Conservation (phyloP, 1,140 invertebrate species). For the Rhyzopertha dominica region DNA sequence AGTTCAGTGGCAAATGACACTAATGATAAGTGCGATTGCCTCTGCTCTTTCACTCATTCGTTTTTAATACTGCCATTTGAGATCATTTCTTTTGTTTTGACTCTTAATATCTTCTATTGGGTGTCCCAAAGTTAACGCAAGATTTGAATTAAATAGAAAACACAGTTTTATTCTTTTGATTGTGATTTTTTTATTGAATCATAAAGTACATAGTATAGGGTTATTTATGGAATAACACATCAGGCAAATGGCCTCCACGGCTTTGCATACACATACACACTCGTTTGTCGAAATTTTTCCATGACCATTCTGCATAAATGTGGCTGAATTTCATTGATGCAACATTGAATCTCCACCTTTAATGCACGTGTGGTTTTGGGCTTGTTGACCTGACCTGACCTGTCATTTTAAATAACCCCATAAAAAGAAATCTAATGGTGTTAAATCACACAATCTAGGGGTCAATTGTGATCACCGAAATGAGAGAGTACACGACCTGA, state of each 20-base stretch:
- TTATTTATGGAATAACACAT: conserved; percentile 3
- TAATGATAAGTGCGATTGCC: too few species aligned
- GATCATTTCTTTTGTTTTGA: conserved; percentile 37
- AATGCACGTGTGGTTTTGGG: too few species aligned
- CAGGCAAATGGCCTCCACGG: conserved; percentile 7
- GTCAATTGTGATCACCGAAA: conserved; percentile 16
- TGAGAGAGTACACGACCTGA: too few species aligned
- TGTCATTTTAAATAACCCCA: conserved; percentile 11
- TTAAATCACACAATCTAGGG: conserved; percentile 11
- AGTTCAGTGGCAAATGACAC: too few species aligned
- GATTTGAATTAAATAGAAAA: conserved; percentile 8
- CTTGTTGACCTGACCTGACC: too few species aligned
- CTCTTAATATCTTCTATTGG: too few species aligned
- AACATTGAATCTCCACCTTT: too few species aligned
- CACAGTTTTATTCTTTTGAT: too few species aligned
- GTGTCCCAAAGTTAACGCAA: conserved; percentile 5
- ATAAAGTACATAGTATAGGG: conserved; percentile 1
- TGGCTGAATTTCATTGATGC: too few species aligned
- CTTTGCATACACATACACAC: conserved; percentile 8
- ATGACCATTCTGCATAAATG: too few species aligned
- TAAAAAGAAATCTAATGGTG: conserved; percentile 12
- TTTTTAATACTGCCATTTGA: too few species aligned
- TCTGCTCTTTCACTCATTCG: too few species aligned
- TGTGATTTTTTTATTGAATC: not conserved
- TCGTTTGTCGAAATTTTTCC: conserved; percentile 14